Percentiles rank a stretch among this genome's conserved stretches.
These are phyloP conservation scores for Cosmopolites sordidus DNA, from an alignment of 2,888 invertebrate species.

Conservation along the genomic window DNA sequence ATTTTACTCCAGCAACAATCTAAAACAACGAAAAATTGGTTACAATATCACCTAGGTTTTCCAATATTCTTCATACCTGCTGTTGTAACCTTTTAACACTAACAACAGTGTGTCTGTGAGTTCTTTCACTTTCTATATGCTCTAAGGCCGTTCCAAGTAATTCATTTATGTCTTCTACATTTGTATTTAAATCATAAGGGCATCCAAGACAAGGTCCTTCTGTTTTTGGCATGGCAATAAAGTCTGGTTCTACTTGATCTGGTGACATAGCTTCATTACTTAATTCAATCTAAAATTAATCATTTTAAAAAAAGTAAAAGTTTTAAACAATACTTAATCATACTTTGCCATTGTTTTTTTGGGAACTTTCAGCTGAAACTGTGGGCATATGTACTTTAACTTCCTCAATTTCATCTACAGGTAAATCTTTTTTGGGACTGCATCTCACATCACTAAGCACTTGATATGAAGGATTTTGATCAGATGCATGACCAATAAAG, in stretches of 20 bases:
- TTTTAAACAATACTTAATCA: not conserved
- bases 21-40: constrained; percentile 43
- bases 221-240: constrained; percentile 49
- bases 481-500: constrained; percentile 31
- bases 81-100: constrained; percentile 53
- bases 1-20: constrained; percentile 60
- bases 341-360: constrained; percentile 12
- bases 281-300: constrained; percentile 31
- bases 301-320: no score
- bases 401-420: constrained; percentile 16
- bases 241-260: constrained; percentile 51
- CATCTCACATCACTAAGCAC: constrained; percentile 37
- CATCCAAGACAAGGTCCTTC: constrained; percentile 52
- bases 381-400: constrained; percentile 3
- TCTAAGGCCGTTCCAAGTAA: constrained; percentile 51
- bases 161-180: constrained; percentile 52
- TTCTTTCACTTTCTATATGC: constrained; percentile 47
- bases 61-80: constrained; percentile 49
- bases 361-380: constrained; percentile 3
- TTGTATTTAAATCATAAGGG: constrained; percentile 50
- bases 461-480: constrained; percentile 28
- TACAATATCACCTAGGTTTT: no score
- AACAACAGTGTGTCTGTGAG: constrained; percentile 46
- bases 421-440: constrained; percentile 30
- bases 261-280: constrained; percentile 38